Conservation (phyloP, 2,888 invertebrate genomes). For the Aricia artaxerxes region DNA sequence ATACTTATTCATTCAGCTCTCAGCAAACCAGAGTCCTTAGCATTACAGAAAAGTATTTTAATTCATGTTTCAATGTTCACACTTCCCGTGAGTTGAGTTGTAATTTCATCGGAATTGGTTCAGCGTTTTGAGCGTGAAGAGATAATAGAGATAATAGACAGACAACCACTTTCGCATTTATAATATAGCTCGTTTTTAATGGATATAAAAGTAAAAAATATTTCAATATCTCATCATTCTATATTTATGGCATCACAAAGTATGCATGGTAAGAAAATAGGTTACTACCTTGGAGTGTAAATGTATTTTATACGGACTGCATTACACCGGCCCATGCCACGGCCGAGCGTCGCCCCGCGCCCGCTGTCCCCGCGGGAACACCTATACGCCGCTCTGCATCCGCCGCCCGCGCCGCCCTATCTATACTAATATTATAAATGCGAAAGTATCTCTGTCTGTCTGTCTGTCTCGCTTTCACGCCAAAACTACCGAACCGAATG, state of each 20-base stretch:
- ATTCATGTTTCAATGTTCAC: too few relatives aligned
- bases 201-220: neutral
- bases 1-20: neutral
- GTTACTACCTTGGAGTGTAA: neutral
- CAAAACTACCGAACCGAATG: too few relatives aligned
- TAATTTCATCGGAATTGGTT: too few relatives aligned
- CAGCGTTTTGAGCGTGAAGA: too few relatives aligned
- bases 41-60: too few relatives aligned
- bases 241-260: neutral
- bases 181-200: neutral
- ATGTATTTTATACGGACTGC: neutral
- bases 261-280: neutral
- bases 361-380: neutral
- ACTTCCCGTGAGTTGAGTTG: too few relatives aligned
- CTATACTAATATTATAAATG: too few relatives aligned
- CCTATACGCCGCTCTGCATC: neutral
- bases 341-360: neutral
- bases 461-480: too few relatives aligned
- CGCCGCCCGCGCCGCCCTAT: neutral
- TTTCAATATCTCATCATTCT: too few relatives aligned
- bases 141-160: too few relatives aligned
- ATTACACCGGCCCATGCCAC: conserved; percentile 8
- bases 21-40: neutral
- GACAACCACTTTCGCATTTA: neutral
- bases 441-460: too few relatives aligned